Evolutionary conservation across 2,888 invertebrate species (phyloP).

Genomic region (Eledone cirrhosa): DNA sequence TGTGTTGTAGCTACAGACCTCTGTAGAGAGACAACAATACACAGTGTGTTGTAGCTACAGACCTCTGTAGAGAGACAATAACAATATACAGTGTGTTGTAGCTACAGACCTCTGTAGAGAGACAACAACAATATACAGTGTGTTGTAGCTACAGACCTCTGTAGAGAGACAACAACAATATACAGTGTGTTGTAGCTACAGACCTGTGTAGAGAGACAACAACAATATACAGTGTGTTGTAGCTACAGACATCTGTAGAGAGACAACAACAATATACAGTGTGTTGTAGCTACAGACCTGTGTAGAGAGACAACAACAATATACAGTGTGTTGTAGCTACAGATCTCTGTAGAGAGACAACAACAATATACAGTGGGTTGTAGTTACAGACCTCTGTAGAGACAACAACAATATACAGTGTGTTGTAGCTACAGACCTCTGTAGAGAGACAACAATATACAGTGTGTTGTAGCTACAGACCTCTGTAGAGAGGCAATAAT

Average conservation of each 20-base stretch:
- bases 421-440: constrained; percentile 55
- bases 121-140: too few species aligned
- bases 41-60: too few species aligned
- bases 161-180: constrained; percentile 32
- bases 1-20: too few species aligned
- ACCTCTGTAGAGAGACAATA: constrained; percentile 41
- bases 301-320: constrained; percentile 36
- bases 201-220: constrained; percentile 41
- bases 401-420: too few species aligned
- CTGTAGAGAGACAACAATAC: constrained; percentile 39
- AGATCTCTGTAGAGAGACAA: constrained; percentile 44
- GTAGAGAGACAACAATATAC: constrained; percentile 32
- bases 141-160: constrained; percentile 55
- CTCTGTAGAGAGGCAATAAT: constrained; percentile 40
- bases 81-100: too few species aligned
- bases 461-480: too few species aligned
- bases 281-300: constrained; percentile 53
- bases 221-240: too few species aligned
- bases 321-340: too few species aligned
- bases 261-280: too few species aligned
- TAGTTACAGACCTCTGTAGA: constrained; percentile 52
- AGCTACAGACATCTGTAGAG: constrained; percentile 50
- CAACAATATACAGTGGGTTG: too few species aligned
- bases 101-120: constrained; percentile 49
- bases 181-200: too few species aligned